Conservation (phyloP, 37 sponge, comb jelly and placozoan species). For the Bolinopsis microptera region DNA sequence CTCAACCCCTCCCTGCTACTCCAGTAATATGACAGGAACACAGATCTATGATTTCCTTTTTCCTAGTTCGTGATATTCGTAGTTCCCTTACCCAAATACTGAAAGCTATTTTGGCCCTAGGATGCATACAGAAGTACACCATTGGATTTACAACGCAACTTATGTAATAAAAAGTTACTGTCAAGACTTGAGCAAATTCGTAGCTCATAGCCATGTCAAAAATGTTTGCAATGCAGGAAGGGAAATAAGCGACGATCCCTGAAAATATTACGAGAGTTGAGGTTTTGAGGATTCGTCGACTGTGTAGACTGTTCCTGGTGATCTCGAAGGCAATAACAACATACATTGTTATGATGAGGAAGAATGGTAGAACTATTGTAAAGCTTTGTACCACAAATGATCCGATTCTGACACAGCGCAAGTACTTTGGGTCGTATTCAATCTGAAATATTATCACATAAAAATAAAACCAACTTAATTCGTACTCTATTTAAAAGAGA, state of each 20-base stretch:
- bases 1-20: too few species aligned
- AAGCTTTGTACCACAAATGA: not conserved
- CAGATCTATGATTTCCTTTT: too few species aligned
- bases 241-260: constrained; percentile 11
- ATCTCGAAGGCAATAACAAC: not conserved
- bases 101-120: not conserved
- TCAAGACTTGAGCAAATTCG: not conserved
- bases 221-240: not conserved
- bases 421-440: not conserved
- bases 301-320: not conserved
- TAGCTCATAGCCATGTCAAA: not conserved
- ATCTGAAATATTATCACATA: constrained; percentile 29
- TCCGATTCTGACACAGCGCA: not conserved
- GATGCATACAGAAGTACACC: constrained; percentile 11
- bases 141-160: not conserved
- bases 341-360: not conserved
- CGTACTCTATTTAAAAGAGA: too few species aligned
- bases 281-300: not conserved
- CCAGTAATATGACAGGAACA: too few species aligned
- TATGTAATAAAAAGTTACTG: not conserved
- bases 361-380: not conserved
- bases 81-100: not conserved
- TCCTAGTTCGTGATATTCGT: not conserved
- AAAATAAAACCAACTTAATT: too few species aligned
- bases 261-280: not conserved